These are phyloP conservation scores for Siniperca knerii DNA, from an alignment of 2,113 vertebrate species.

Conservation along the genomic window DNA sequence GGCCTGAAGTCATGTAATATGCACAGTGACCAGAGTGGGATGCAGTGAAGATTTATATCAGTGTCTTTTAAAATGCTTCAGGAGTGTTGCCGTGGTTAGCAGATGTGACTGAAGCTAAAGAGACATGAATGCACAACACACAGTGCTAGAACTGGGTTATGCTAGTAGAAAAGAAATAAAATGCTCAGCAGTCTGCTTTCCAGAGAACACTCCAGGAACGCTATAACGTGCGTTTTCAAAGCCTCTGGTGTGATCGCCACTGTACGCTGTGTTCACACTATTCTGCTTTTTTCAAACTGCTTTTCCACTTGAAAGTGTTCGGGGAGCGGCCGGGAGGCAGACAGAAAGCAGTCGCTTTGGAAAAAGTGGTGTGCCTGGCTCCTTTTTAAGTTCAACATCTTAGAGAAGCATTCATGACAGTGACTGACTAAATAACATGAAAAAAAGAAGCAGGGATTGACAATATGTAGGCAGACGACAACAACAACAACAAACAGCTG, in stretches of 20 bases:
- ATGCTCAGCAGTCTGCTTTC: conserved; percentile 28
- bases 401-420: conserved; percentile 50
- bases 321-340: conserved; percentile 29
- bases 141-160: conserved; percentile 35
- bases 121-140: conserved; percentile 29
- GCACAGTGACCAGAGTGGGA: conserved; percentile 30
- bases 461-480: conserved; percentile 20
- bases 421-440: conserved; percentile 53
- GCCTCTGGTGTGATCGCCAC: conserved; percentile 47
- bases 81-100: not conserved
- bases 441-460: conserved; percentile 26
- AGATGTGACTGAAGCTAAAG: conserved; percentile 26
- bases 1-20: not conserved
- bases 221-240: conserved; percentile 26
- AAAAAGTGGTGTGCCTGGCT: conserved; percentile 58
- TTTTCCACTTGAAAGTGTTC: conserved; percentile 43
- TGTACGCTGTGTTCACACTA: conserved; percentile 40
- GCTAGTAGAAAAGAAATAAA: conserved; percentile 41
- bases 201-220: conserved; percentile 41
- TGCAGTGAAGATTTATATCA: conserved; percentile 8
- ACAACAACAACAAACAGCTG: conserved; percentile 35
- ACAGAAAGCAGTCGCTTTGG: conserved; percentile 41
- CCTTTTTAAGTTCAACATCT: conserved; percentile 53
- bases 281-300: conserved; percentile 38
- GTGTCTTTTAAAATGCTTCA: conserved; percentile 19